These are phyloP conservation scores for Anthoscopus minutus DNA, from an alignment of 2,113 vertebrate genomes.

Conservation along the genomic window DNA sequence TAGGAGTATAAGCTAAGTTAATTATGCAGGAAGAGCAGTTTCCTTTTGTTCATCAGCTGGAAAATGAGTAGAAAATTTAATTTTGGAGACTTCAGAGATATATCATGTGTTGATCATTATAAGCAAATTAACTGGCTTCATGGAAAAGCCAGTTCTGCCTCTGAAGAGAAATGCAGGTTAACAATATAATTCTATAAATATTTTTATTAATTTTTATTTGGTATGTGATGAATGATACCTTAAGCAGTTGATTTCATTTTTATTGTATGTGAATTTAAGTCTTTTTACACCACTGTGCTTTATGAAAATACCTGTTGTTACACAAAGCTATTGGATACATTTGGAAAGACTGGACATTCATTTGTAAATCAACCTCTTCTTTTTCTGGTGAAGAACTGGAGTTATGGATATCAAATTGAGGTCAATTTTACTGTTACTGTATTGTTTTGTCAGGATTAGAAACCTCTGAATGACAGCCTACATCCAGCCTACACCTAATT, in stretches of 20 bases:
- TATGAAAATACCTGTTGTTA: background rate
- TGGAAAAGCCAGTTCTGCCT: background rate
- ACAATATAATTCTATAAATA: background rate
- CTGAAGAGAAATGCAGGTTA: background rate
- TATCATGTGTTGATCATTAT: background rate
- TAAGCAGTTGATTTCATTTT: background rate
- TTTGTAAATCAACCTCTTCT: background rate
- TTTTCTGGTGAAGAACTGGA: background rate
- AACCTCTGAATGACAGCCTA: background rate
- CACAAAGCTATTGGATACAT: background rate
- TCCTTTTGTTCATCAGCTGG: constrained; percentile 18
- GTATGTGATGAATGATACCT: background rate
- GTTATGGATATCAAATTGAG: background rate
- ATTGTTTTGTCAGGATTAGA: background rate
- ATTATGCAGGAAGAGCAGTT: constrained; percentile 1
- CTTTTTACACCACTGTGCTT: background rate
- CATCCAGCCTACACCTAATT: background rate
- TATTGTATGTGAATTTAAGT: background rate
- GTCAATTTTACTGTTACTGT: background rate
- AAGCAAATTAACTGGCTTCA: background rate
- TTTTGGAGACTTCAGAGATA: background rate
- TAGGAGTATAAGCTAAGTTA: background rate
- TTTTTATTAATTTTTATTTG: background rate
- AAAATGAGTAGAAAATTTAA: constrained; percentile 24
- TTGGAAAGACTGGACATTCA: background rate